Base-by-base conservation (phyloP, 2,888 invertebrate genomes). In the Pimpla rufipes region DNA sequence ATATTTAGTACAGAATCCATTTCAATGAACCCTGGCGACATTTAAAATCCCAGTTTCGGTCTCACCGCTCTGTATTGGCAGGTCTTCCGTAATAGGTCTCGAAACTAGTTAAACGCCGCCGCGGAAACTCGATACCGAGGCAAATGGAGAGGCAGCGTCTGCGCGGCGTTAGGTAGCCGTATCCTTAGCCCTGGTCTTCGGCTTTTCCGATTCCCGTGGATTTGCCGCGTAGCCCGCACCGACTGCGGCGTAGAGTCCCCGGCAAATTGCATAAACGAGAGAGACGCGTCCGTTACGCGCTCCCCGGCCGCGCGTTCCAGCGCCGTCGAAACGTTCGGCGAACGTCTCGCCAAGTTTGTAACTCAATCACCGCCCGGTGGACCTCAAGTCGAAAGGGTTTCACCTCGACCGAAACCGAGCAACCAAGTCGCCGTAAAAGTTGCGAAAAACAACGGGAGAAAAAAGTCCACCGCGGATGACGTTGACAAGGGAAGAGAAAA, bases 341-440 rank as follows among this genome's bases (percentile, higher is more conserved):
- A 87, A 88, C 88, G 87, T 89, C 90, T 90, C 89, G 88, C 88
- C 88, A 89, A 91, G 88, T 90, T 90, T 90, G 88, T 90, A 90
- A 90, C 91, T 90, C 89, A 90, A 91, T 91, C 90, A 90, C 88
- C 86, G 82, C 57, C 83, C 79, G 57, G 47, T 42, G 70, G 42
- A 55, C 40, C 55, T 71, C 57, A 57, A 64, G 62, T 70, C 59
- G 55, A 52, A 16, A 68, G 55, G 45, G 23, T 76, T 64, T 68
- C 62, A 64, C 35, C 40, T 47, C 73, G 42, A 52, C 40, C 21
- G 40, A 42, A 47, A 47, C 50, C 47, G 18, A 6, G 29, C 29
- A 29, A 62, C 11, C 13, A n/a, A 57, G 13, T 57, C 29, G 5
- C 18, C 8, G 23, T 59, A 68, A 64, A 29, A 37, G 18, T 62